A percentile compares a stretch with the other conserved stretches of the same genome.
Conservation (phyloP, 2,888 invertebrate genomes). For the Alviniconcha strummeri region DNA sequence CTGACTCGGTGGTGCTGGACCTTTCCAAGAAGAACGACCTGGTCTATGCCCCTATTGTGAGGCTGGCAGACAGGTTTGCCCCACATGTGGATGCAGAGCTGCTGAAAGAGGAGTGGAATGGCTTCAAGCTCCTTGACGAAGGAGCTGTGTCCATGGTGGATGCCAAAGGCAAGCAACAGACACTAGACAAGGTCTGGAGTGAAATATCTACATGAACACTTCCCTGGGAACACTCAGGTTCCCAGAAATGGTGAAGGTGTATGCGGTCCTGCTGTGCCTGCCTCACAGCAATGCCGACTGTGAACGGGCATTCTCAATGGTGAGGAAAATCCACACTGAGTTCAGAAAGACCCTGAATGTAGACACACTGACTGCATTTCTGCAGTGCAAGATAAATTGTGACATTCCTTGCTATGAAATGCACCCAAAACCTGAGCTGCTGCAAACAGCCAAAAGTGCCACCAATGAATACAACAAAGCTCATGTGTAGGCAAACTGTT, state of each 20-base stretch:
- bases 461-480: no score
- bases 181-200: no score
- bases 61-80: background rate
- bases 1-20: background rate
- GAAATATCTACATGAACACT: no score
- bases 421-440: no score
- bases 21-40: no score
- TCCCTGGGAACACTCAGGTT: background rate
- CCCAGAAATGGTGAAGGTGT: background rate
- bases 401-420: background rate
- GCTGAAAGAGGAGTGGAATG: slow-evolving; percentile 1
- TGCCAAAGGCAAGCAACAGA: no score
- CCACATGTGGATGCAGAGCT: background rate
- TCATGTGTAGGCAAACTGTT: no score
- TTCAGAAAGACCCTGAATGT: background rate
- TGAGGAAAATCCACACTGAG: background rate
- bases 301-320: background rate
- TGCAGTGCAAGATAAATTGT: slow-evolving; percentile 5
- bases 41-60: background rate
- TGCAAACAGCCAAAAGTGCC: no score
- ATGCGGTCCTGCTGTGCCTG: background rate
- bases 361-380: slow-evolving; percentile 1
- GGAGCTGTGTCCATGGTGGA: background rate
- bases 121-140: background rate
- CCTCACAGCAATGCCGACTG: slow-evolving; percentile 5